These are phyloP conservation scores for Lasioglossum malachurum DNA, from an alignment of 2,888 invertebrate genomes.

Conservation along the genomic window DNA sequence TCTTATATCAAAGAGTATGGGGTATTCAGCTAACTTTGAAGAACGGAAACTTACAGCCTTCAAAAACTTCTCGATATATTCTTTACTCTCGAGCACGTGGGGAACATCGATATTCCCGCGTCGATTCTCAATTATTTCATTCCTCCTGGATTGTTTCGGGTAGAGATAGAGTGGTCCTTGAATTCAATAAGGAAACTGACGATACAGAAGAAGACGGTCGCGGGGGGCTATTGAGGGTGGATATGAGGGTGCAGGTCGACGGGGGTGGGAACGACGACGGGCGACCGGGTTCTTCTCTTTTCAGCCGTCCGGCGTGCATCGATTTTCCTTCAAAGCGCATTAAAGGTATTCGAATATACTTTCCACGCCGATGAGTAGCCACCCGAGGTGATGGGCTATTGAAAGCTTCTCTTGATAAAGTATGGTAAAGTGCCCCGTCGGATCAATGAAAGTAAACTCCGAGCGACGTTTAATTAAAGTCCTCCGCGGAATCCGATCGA, in stretches of 20 bases:
- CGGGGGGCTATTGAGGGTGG: background rate
- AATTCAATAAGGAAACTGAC: conserved; percentile 62
- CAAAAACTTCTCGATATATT: background rate
- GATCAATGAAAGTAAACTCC: conserved; percentile 68
- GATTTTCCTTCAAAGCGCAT: conserved; percentile 73
- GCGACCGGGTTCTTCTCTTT: conserved; percentile 31
- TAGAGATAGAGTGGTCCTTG: conserved; percentile 45
- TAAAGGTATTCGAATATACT: conserved; percentile 76
- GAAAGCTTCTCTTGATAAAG: conserved; percentile 78
- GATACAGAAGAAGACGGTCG: conserved; percentile 20
- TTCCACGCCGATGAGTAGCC: conserved; percentile 76
- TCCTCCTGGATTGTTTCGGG: conserved; percentile 42
- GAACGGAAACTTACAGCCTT: too few relatives aligned
- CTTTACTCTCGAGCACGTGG: background rate
- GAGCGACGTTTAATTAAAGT: conserved; percentile 65
- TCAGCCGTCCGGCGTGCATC: conserved; percentile 63
- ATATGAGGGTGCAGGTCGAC: background rate
- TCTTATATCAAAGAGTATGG: too few relatives aligned
- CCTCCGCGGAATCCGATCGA: conserved; percentile 47
- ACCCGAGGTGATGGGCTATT: conserved; percentile 77
- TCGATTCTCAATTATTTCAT: conserved; percentile 37
- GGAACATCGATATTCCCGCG: conserved; percentile 30
- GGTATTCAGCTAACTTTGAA: too few relatives aligned
- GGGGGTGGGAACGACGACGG: background rate
- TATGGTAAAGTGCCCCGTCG: conserved; percentile 70